Evolutionary conservation across 35 echinoderm and acorn worm species (phyloP).

Genomic region (Anneissia japonica): DNA sequence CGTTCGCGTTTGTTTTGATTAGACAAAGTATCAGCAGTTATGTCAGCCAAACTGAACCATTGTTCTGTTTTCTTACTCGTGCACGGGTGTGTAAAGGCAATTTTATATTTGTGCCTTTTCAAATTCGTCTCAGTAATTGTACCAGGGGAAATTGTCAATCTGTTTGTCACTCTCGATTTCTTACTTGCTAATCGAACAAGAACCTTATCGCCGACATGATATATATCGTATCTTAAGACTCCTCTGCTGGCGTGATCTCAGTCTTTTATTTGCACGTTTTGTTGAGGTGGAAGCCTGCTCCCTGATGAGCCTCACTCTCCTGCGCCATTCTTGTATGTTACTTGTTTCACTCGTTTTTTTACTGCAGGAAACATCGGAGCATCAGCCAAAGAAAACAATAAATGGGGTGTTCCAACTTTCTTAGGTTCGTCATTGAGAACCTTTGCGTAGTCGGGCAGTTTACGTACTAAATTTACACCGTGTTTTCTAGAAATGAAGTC

Average conservation of each 20-base stretch:
- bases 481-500: conserved; percentile 12
- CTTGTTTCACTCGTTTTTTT: conserved; percentile 6
- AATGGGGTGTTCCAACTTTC: conserved; percentile 33
- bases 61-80: conserved; percentile 13
- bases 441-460: conserved; percentile 6
- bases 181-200: conserved; percentile 26
- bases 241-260: conserved; percentile 19
- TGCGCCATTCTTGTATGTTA: conserved; percentile 19
- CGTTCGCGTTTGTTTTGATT: conserved; percentile 26
- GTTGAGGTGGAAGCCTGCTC: conserved; percentile 14
- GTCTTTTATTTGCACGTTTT: conserved; percentile 1
- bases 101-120: conserved; percentile 21
- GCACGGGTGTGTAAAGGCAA: conserved; percentile 13
- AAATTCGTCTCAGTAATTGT: conserved; percentile 15
- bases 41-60: conserved; percentile 17
- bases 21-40: conserved; percentile 15
- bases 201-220: conserved; percentile 24
- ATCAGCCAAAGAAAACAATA: conserved; percentile 18
- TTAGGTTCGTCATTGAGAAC: conserved; percentile 30
- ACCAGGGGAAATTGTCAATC: conserved; percentile 25
- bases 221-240: conserved; percentile 25
- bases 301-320: conserved; percentile 26
- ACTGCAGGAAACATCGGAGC: conserved; percentile 16
- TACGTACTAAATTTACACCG: conserved; percentile 4
- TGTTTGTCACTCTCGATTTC: conserved; percentile 25